These are phyloP conservation scores for Bovichtus diacanthus DNA, from an alignment of 2,797 vertebrate species.

Conservation along the genomic window DNA sequence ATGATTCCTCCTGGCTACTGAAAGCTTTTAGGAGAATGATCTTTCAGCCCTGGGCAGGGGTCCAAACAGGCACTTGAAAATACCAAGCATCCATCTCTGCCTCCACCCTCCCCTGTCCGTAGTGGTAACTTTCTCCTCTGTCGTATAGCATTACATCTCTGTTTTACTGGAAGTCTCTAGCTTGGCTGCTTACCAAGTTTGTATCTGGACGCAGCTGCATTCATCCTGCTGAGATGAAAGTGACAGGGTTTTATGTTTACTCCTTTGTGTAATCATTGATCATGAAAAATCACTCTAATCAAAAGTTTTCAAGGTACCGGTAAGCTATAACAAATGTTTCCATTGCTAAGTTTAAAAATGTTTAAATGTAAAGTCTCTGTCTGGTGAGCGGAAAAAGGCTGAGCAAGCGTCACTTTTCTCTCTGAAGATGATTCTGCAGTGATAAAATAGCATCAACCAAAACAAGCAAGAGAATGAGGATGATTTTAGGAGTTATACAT, in stretches of 20 bases:
- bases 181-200: constrained; percentile 55
- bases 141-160: constrained; percentile 46
- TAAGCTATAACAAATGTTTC: constrained; percentile 1
- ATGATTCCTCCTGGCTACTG: constrained; percentile 59
- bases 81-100: constrained; percentile 39
- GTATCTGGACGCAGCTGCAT: constrained; percentile 38
- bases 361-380: neutral
- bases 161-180: constrained; percentile 69
- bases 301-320: constrained; percentile 37
- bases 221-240: constrained; percentile 44
- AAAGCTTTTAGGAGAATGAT: constrained; percentile 75
- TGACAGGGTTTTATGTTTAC: constrained; percentile 47
- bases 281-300: constrained; percentile 32
- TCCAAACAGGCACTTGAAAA: constrained; percentile 72
- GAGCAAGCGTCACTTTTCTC: neutral
- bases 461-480: constrained; percentile 8
- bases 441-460: constrained; percentile 9
- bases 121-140: constrained; percentile 47
- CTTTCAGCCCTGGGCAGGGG: constrained; percentile 68
- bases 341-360: neutral
- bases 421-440: neutral
- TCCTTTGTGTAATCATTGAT: constrained; percentile 1
- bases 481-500: constrained; percentile 11
- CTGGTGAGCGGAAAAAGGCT: neutral
- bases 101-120: constrained; percentile 24